Conservation (phyloP, 2,888 invertebrate genomes). For the Ceratothoa steindachneri region DNA sequence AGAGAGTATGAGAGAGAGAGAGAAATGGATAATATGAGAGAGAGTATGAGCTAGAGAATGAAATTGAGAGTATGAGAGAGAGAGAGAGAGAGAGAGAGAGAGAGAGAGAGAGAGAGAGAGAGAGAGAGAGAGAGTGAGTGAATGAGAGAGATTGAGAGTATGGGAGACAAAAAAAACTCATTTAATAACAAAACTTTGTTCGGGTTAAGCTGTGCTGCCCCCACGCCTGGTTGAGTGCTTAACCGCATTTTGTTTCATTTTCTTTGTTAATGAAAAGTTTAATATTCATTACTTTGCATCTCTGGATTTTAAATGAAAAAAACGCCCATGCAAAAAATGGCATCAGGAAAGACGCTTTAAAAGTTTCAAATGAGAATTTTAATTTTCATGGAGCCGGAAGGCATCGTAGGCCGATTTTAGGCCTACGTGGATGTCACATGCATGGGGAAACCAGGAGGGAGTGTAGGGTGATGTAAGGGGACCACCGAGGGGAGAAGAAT, state of each 20-base stretch:
- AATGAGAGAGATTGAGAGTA: too few species aligned
- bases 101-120: too few species aligned
- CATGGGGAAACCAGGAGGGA: slow-evolving; percentile 4
- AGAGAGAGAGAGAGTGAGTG: too few species aligned
- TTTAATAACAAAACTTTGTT: too few species aligned
- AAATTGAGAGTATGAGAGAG: too few species aligned
- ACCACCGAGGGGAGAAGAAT: neutral
- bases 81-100: too few species aligned
- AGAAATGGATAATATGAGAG: too few species aligned
- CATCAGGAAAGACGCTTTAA: slow-evolving; percentile 1
- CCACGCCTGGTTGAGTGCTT: too few species aligned
- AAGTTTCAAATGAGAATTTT: slow-evolving; percentile 12
- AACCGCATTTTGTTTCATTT: slow-evolving; percentile 6
- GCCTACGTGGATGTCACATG: slow-evolving; percentile 8
- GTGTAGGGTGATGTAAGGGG: neutral
- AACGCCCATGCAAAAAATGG: neutral
- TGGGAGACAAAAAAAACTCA: too few species aligned
- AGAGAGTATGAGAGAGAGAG: too few species aligned
- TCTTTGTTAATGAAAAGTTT: slow-evolving; percentile 12
- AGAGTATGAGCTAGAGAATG: too few species aligned
- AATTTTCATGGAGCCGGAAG: slow-evolving; percentile 15
- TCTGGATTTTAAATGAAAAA: slow-evolving; percentile 10
- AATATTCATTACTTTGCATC: slow-evolving; percentile 13
- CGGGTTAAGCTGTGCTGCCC: too few species aligned
- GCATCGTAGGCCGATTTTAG: neutral